These are phyloP conservation scores for Platynereis dumerilii DNA, from an alignment of 2,888 invertebrate genomes.

Conservation along the genomic window DNA sequence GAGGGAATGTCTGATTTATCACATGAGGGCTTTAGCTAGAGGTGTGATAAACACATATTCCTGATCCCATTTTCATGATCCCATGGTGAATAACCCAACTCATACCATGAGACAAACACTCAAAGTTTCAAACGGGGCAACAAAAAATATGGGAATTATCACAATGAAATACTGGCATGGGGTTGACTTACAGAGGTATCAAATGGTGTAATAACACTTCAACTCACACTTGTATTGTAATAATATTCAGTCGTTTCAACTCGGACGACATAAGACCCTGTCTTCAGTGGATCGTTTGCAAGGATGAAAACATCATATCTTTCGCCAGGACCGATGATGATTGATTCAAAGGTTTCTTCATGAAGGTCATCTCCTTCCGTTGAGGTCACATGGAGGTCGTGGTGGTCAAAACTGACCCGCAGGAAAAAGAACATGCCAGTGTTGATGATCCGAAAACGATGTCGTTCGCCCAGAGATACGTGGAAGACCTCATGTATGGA, in stretches of 20 bases:
- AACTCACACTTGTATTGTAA: not conserved
- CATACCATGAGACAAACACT: no score
- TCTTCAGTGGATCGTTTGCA: slow-evolving; percentile 32
- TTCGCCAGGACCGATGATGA: slow-evolving; percentile 48
- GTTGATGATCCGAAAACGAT: slow-evolving; percentile 42
- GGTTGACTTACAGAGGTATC: no score
- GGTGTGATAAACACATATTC: no score
- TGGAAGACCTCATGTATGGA: slow-evolving; percentile 36
- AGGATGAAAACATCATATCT: slow-evolving; percentile 45
- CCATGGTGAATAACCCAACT: no score
- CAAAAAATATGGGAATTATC: no score
- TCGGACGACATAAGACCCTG: slow-evolving; percentile 48
- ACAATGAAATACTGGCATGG: no score
- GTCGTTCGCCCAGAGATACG: slow-evolving; percentile 29
- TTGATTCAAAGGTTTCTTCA: slow-evolving; percentile 35
- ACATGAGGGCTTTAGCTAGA: no score
- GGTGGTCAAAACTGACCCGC: slow-evolving; percentile 44
- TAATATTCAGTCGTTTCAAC: slow-evolving; percentile 7
- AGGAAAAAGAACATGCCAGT: slow-evolving; percentile 38
- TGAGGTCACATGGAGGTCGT: slow-evolving; percentile 40
- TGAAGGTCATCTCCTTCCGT: slow-evolving; percentile 45
- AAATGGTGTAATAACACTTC: no score
- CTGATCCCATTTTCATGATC: no score
- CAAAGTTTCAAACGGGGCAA: no score
- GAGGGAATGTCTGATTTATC: no score